Conservation (phyloP, 2,888 invertebrate genomes). For the Idaea biselata region DNA sequence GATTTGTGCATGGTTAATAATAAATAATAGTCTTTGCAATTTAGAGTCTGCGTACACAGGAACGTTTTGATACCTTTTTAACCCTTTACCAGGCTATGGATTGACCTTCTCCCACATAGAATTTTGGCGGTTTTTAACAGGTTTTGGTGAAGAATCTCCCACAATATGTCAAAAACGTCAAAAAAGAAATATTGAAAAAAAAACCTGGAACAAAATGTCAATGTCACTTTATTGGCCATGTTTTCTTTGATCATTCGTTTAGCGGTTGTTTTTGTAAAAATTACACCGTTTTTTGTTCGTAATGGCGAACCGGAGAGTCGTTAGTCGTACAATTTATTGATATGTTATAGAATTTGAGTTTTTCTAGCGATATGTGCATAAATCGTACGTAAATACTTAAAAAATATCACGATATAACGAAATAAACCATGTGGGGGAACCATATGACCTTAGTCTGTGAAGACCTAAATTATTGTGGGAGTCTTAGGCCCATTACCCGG, state of each 20-base stretch:
- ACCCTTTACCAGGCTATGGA: too few species aligned
- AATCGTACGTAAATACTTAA: constrained; percentile 13
- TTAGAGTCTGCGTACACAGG: too few species aligned
- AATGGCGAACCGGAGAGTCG: constrained; percentile 6
- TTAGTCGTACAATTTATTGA: constrained; percentile 12
- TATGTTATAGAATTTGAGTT: constrained; percentile 13
- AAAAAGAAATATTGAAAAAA: constrained; percentile 13
- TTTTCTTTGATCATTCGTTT: background rate
- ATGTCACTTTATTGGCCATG: constrained; percentile 7
- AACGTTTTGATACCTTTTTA: too few species aligned
- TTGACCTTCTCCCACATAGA: constrained; percentile 8
- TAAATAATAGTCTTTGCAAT: too few species aligned
- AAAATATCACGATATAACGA: constrained; percentile 14
- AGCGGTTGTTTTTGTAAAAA: constrained; percentile 1
- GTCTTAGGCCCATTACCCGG: too few species aligned
- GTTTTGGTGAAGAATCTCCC: constrained; percentile 5
- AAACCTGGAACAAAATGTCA: constrained; percentile 7
- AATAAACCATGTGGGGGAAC: constrained; percentile 14
- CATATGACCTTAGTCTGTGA: constrained; percentile 13
- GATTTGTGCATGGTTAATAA: too few species aligned
- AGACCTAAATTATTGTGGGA: too few species aligned
- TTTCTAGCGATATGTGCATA: constrained; percentile 14
- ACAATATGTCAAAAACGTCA: background rate
- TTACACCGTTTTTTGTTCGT: background rate
- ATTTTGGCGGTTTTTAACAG: constrained; percentile 11